Evolutionary conservation across 2,797 vertebrate genomes (phyloP).

Genomic region (Taenioides sp.): DNA sequence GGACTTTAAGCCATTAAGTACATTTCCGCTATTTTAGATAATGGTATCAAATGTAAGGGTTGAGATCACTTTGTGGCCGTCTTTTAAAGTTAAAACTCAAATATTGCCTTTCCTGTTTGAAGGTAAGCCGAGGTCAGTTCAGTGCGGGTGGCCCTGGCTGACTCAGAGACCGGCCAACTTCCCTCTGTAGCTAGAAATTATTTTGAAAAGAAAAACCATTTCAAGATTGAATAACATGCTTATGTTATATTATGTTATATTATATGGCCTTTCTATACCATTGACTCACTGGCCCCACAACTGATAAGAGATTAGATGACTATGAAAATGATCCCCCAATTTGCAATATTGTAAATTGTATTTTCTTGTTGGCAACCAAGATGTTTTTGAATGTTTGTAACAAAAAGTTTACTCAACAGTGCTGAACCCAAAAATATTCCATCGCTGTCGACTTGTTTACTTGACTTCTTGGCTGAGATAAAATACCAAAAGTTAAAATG

Average conservation of each 20-base stretch:
- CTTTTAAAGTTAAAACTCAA: neutral
- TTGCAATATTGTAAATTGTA: neutral
- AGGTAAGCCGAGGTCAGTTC: constrained; percentile 7
- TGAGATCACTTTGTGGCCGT: neutral
- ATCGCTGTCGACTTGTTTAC: neutral
- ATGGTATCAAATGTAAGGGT: neutral
- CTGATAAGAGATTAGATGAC: neutral
- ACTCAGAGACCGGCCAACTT: constrained; percentile 12
- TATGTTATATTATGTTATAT: no score
- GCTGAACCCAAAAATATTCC: neutral
- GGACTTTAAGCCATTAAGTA: neutral
- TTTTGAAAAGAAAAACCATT: neutral
- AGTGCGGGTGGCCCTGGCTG: neutral
- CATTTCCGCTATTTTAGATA: no score
- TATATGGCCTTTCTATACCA: constrained; percentile 5
- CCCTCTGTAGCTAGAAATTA: neutral
- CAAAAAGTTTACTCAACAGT: neutral
- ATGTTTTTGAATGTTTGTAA: neutral
- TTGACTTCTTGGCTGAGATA: neutral
- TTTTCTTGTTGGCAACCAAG: neutral
- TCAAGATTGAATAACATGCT: neutral
- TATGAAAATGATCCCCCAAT: no score
- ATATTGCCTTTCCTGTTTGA: neutral
- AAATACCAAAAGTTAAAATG: neutral
- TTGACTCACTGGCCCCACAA: neutral